Evolutionary conservation across 2,113 vertebrate species (phyloP), one percentile per base, ranked within the genome.

Genomic region (Jacana jacana): DNA sequence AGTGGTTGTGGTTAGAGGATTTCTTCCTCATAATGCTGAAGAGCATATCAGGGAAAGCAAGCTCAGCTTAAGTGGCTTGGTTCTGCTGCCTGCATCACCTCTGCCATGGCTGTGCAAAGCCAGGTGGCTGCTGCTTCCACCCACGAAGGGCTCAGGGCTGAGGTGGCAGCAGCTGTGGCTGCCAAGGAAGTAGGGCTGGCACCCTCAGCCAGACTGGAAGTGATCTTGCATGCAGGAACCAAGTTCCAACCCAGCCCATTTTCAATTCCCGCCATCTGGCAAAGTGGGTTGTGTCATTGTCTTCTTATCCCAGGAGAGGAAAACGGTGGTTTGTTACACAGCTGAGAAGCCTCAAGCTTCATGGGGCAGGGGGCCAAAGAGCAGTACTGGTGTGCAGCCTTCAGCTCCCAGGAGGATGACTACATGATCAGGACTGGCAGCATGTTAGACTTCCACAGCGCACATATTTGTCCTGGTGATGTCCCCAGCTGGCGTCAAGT

Each of bases 381-480:
- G 55, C 61, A 33, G 28, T 12, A 30, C 14, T 44, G 22, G n/a
- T 22, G 16, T 35, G n/a, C 31, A 75, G 33, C 33, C 44, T 52
- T 77, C 75, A 57, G 51, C 37, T 81, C 3, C 25, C 0, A 2
- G 51, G 78, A 66, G 0, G 0, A 13, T 28, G 37, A 39, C 46
- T n/a, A 11, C 0, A 0, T 9, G 7, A 20, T 44, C 5, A 2
- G n/a, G 51, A 46, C 33, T 28, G 44, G 39, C 30, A 83, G 42
- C 13, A 20, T 54, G 46, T 88, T 5, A 72, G 66, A n/a, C 15
- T 72, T 60, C 24, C 80, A 39, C 15, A 4, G 4, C 1, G 2
- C 17, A n/a, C 0, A 1, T 11, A 20, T 0, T 0, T 64, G 42
- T 63, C 40, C 31, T 1, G 2, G 27, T 0, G 0, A 57, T 7